Evolutionary conservation across 1,140 invertebrate species (phyloP).

Genomic region (Parasteatoda tepidariorum): DNA sequence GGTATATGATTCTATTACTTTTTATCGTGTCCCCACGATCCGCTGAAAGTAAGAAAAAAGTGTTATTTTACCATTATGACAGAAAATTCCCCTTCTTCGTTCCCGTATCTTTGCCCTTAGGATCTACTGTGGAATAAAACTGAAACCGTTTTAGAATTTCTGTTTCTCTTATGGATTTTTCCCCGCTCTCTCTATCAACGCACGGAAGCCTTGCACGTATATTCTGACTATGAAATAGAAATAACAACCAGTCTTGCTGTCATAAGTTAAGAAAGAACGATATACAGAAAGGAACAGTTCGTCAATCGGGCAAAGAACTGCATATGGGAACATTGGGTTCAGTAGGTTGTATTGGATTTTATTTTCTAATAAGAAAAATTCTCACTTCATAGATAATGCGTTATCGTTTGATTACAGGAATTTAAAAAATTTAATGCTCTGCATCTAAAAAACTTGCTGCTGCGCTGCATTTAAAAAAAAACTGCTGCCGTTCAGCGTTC

Average conservation of each 20-base stretch:
- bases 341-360: no score
- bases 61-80: conserved; percentile 48
- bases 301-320: background rate
- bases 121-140: background rate
- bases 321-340: no score
- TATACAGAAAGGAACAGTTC: conserved; percentile 8
- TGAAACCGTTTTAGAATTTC: conserved; percentile 25
- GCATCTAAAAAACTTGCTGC: no score
- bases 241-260: conserved; percentile 22
- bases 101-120: conserved; percentile 10
- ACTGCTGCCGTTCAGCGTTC: no score
- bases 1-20: no score
- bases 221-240: conserved; percentile 36
- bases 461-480: no score
- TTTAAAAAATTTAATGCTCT: no score
- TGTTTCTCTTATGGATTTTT: conserved; percentile 46
- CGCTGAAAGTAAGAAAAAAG: background rate
- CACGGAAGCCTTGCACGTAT: conserved; percentile 31
- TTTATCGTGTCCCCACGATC: no score
- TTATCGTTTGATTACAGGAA: no score
- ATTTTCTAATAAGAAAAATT: no score
- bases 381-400: no score
- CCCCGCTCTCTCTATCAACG: background rate
- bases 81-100: background rate
- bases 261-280: background rate